Base-by-base conservation (phyloP, 2,797 vertebrate species). In the Pangasius mekongensis region DNA sequence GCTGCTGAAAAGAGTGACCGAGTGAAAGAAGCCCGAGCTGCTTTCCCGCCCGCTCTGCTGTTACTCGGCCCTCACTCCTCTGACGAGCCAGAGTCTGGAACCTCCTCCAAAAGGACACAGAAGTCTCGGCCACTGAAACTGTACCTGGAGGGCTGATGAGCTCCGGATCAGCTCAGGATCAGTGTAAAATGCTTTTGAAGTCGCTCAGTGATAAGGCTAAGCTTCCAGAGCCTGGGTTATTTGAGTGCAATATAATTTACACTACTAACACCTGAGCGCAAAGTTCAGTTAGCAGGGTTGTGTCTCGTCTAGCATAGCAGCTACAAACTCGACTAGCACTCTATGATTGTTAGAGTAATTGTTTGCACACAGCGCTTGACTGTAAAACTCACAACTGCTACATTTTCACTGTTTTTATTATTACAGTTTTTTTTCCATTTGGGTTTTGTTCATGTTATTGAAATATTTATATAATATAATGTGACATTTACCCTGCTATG, bases 1-100 rank as follows among this genome's bases (percentile, higher is more conserved):
- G 6, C 86, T 94, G 83, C 89, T 94, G 86, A 96, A 95, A 93
- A 94, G 89, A 88, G 88, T 49, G 87, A 90, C 86, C 36, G 96
- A 96, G 86, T 96, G 92, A 95, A 87, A 64, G 58, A 49, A 22
- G 67, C 58, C 36, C 0, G 49, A 87, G 30, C 54, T 22, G 85
- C 22, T 33, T 82, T 88, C 76, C 83, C 60, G 33, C 66, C 60
- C 62, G 24, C 27, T 87, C 78, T 67, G 60, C 86, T 82, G 76
- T 22, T 60, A 74, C 54, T 60, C 43, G 24, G 47, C 62, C 27
- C 73, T 47, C 80, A 0, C 52, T 24, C 18, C 83, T 87, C 89
- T 78, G 36, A 49, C 11, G 18, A 82, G 58, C 43, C 47, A 74
- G 36, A 84, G 52, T 16, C 36, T 67, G 78, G 43, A 73, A 78